These are phyloP conservation scores for Linyphia triangularis DNA, from an alignment of 2,888 invertebrate species.

Conservation along the genomic window DNA sequence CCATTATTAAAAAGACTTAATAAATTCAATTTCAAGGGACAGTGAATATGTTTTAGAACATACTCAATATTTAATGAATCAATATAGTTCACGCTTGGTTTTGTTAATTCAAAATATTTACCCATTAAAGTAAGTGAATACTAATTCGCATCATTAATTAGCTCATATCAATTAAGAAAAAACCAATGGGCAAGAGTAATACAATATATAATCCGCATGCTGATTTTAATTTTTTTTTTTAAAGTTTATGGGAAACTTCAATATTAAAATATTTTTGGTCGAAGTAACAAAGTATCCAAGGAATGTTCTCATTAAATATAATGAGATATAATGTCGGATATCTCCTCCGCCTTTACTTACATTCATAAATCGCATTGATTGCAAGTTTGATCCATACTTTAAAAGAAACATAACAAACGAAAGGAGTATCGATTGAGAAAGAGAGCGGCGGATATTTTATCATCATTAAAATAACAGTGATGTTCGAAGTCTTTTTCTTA, in stretches of 20 bases:
- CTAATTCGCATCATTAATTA: too few relatives aligned
- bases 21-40: too few relatives aligned
- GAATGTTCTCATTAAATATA: background rate
- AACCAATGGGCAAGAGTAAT: background rate
- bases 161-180: too few relatives aligned
- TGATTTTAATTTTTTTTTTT: background rate
- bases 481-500: background rate
- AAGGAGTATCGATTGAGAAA: slow-evolving; percentile 12
- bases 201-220: background rate
- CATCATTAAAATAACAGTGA: slow-evolving; percentile 20
- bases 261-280: background rate
- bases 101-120: too few relatives aligned
- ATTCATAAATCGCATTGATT: slow-evolving; percentile 3
- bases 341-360: background rate
- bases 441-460: slow-evolving; percentile 3
- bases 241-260: background rate
- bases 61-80: slow-evolving; percentile 3
- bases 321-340: background rate
- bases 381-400: background rate
- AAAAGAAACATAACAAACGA: background rate
- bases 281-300: background rate
- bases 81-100: background rate
- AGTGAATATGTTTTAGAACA: background rate
- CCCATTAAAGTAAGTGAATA: too few relatives aligned
- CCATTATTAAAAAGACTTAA: too few relatives aligned